Evolutionary conservation across 2,797 vertebrate species (phyloP), one percentile per base, ranked within the genome.

Genomic region (Luscinia luscinia): DNA sequence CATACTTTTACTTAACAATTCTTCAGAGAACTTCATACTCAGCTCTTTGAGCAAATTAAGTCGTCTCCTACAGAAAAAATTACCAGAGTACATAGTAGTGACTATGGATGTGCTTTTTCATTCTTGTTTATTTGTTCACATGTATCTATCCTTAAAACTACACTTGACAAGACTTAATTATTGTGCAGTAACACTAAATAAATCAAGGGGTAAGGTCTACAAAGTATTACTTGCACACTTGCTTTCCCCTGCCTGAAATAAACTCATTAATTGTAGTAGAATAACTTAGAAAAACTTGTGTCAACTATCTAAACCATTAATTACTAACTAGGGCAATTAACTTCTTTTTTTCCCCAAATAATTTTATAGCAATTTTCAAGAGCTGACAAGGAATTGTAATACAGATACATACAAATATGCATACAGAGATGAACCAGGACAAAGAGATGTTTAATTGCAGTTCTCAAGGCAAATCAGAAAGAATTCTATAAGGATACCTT

Each of bases 251-350:
- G 15, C 59, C 41, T 34, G 38, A 82, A 79, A 17, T 7, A 46
- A 75, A 45, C 23, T 63, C 45, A 78, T 43, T 64, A 68, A 83
- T 15, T 6, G 6, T 4, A 48, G 21, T 3, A 77, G 16, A 77
- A n/a, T 27, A 80, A 78, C n/a, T 67, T 10, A 8, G 11, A 55
- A 83, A 83, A 72, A 40, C 51, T 40, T 38, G 5, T 38, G 21
- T 43, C 52, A 67, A 9, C 30, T 59, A 43, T 19, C n/a, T 70
- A 36, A 89, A 63, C 7, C 55, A 54, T 13, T 41, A 54, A 62
- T 5, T 8, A 12, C 36, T 12, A n/a, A 63, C 9, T 11, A 14
- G 0, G 3, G 8, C 1, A 4, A 89, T 23, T 1, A 34, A 54
- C 45, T 34, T 43, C 72, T 22, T 49, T 57, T 54, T 32, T 32